A percentile compares a stretch with the other conserved stretches of the same genome.
These are phyloP conservation scores for Rhynchomys soricoides DNA, from an alignment of 2,113 vertebrate species.

Conservation along the genomic window DNA sequence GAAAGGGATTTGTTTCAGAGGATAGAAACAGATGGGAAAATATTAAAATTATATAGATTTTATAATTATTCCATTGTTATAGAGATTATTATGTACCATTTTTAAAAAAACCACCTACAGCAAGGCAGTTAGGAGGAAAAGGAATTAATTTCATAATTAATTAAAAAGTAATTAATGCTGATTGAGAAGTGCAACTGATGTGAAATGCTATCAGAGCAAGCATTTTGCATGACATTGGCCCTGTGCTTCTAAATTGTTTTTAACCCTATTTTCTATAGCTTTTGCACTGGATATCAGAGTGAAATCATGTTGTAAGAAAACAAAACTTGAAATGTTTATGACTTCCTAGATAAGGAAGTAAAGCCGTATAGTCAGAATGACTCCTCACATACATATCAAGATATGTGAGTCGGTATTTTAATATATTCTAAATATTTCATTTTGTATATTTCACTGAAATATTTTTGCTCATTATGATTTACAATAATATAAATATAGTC, in stretches of 20 bases:
- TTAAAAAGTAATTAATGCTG: background rate
- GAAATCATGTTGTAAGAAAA: slow-evolving; percentile 32
- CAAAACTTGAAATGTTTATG: background rate
- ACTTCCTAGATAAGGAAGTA: background rate
- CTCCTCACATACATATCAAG: background rate
- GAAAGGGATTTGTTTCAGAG: slow-evolving; percentile 40
- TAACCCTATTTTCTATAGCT: background rate
- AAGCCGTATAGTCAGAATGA: background rate
- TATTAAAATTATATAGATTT: slow-evolving; percentile 36
- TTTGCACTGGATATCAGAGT: background rate
- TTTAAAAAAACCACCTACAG: background rate
- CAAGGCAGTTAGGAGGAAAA: slow-evolving; percentile 16
- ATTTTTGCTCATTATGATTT: background rate
- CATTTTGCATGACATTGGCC: background rate
- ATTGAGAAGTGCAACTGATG: background rate
- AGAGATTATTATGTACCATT: background rate
- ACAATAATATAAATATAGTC: background rate
- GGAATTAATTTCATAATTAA: background rate
- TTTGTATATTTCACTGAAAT: background rate
- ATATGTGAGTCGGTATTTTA: background rate
- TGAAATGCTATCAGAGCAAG: slow-evolving; percentile 8
- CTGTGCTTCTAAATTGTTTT: slow-evolving; percentile 4
- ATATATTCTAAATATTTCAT: background rate
- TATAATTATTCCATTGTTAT: background rate
- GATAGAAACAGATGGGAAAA: background rate